These are phyloP conservation scores for Chelmon rostratus DNA, from an alignment of 2,797 vertebrate species.

Conservation along the genomic window DNA sequence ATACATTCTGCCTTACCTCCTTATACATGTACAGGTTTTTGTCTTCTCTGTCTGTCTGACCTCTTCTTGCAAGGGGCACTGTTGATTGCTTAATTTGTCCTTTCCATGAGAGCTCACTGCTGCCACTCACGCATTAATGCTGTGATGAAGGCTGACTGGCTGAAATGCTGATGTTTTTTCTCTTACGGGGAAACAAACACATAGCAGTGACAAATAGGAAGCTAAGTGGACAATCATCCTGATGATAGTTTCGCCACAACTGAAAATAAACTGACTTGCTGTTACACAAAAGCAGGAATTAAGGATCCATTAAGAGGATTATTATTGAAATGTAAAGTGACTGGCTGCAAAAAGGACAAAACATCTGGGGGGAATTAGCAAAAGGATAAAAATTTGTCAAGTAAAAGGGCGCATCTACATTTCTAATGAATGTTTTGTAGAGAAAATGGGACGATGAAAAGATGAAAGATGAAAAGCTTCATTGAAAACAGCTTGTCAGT, in stretches of 20 bases:
- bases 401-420: not conserved
- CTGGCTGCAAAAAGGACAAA: not conserved
- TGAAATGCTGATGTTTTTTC: no score
- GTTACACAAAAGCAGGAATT: not conserved
- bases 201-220: not conserved
- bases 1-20: no score
- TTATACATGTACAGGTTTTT: no score
- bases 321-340: not conserved
- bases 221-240: not conserved
- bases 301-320: no score
- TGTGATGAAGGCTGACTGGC: no score
- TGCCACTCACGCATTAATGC: no score
- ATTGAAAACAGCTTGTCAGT: conserved; percentile 37
- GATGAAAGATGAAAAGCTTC: not conserved
- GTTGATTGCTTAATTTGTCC: not conserved
- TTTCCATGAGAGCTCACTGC: no score
- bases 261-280: not conserved
- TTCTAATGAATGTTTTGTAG: not conserved
- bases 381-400: not conserved
- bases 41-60: no score
- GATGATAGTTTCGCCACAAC: no score
- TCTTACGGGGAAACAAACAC: not conserved
- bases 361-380: not conserved
- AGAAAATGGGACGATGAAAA: conserved; percentile 1
- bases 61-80: not conserved